A percentile compares a stretch with the other conserved stretches of the same genome.
phyloP scores from a whole-genome alignment of 2,888 invertebrate genomes.

The Brassicogethes aeneus region DNA sequence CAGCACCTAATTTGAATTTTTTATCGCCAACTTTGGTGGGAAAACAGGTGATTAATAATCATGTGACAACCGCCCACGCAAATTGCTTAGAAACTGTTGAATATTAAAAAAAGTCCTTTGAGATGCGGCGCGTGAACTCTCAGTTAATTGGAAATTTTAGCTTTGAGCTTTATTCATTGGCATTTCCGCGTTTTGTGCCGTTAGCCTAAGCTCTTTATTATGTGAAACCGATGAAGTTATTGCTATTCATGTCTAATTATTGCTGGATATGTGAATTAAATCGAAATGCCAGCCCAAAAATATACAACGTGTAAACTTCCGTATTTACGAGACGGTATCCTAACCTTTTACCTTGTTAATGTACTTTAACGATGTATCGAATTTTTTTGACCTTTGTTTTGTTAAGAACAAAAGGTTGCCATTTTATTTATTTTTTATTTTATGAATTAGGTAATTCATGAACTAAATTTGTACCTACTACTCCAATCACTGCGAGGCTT shows the following conservation, averaged over 20 bases:
- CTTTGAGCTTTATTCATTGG: background rate
- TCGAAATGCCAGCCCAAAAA: background rate
- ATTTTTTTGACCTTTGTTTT: too few relatives aligned
- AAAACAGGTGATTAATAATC: background rate
- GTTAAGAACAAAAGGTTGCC: too few relatives aligned
- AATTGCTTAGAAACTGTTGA: background rate
- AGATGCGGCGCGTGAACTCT: background rate
- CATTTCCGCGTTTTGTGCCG: background rate
- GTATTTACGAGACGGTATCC: too few relatives aligned
- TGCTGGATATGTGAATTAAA: background rate
- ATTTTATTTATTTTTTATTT: too few relatives aligned
- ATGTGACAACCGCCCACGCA: background rate
- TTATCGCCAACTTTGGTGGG: background rate
- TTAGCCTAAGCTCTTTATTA: background rate
- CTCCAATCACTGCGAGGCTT: too few relatives aligned
- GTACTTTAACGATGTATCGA: too few relatives aligned
- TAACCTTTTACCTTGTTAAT: too few relatives aligned
- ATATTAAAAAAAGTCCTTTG: background rate
- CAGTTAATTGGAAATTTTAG: background rate
- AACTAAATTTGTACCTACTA: too few relatives aligned
- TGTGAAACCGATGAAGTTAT: background rate
- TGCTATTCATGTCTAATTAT: background rate
- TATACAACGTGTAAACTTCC: too few relatives aligned
- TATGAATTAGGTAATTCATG: too few relatives aligned
- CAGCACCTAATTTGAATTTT: background rate